phyloP scores from a whole-genome alignment of 2,888 invertebrate genomes.

The Papilio gigon region DNA sequence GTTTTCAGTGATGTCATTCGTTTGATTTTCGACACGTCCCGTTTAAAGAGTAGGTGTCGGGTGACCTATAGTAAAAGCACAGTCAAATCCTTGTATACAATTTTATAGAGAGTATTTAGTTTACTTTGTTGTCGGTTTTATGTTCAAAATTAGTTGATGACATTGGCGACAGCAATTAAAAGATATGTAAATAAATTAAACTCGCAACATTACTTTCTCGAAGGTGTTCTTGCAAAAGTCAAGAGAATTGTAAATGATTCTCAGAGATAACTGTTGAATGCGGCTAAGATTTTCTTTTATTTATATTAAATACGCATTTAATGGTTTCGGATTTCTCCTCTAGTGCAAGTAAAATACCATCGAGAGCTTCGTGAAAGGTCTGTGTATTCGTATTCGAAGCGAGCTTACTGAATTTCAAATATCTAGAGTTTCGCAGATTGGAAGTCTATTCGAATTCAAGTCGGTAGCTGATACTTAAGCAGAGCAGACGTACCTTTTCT shows the following conservation, averaged over 20 bases:
- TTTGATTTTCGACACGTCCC: not conserved
- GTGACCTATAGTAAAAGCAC: not conserved
- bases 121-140: not conserved
- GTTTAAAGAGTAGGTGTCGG: not conserved
- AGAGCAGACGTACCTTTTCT: constrained; percentile 33
- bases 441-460: constrained; percentile 40
- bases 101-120: not conserved
- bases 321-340: constrained; percentile 21
- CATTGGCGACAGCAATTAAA: no score
- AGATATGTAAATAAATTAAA: no score
- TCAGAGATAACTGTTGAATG: constrained; percentile 1
- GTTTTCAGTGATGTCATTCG: constrained; percentile 11
- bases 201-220: not conserved
- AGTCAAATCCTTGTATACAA: not conserved
- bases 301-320: constrained; percentile 6
- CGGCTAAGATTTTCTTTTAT: constrained; percentile 1
- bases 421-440: constrained; percentile 33
- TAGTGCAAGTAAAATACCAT: constrained; percentile 32
- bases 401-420: constrained; percentile 38
- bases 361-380: constrained; percentile 17
- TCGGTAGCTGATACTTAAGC: constrained; percentile 40
- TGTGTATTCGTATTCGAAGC: constrained; percentile 27
- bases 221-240: not conserved
- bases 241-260: not conserved
- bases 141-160: no score